These are phyloP conservation scores for Chironomus tentans DNA, from an alignment of 2,888 invertebrate species.

Conservation along the genomic window DNA sequence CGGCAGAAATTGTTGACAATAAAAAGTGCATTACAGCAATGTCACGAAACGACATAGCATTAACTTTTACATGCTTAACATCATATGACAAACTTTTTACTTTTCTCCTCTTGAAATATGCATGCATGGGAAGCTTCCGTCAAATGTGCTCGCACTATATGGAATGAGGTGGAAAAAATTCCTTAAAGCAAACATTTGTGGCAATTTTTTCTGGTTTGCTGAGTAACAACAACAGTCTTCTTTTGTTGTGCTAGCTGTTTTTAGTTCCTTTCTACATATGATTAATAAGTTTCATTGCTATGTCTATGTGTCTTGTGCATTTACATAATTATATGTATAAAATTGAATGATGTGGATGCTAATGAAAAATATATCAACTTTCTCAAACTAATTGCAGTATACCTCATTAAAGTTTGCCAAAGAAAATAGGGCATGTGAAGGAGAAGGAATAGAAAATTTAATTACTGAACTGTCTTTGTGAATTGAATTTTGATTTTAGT, in stretches of 20 bases:
- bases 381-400: too few relatives aligned
- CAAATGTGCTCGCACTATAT: not conserved
- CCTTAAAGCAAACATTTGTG: not conserved
- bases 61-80: constrained; percentile 9
- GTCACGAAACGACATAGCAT: constrained; percentile 16
- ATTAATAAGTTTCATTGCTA: too few relatives aligned
- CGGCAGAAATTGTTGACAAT: constrained; percentile 4
- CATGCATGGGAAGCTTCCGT: not conserved
- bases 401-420: too few relatives aligned
- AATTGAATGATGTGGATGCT: too few relatives aligned
- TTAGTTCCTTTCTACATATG: too few relatives aligned
- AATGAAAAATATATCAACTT: too few relatives aligned
- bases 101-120: not conserved
- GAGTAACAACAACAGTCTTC: not conserved
- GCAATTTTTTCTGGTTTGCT: not conserved
- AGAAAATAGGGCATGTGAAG: too few relatives aligned
- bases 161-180: not conserved
- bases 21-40: constrained; percentile 23
- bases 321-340: too few relatives aligned
- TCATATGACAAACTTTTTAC: not conserved
- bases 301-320: too few relatives aligned
- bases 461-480: too few relatives aligned
- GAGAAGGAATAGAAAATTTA: too few relatives aligned
- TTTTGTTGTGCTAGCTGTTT: not conserved
- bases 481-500: too few relatives aligned